phyloP scores from a whole-genome alignment of 2,888 invertebrate genomes.

The Dione vanillae region DNA sequence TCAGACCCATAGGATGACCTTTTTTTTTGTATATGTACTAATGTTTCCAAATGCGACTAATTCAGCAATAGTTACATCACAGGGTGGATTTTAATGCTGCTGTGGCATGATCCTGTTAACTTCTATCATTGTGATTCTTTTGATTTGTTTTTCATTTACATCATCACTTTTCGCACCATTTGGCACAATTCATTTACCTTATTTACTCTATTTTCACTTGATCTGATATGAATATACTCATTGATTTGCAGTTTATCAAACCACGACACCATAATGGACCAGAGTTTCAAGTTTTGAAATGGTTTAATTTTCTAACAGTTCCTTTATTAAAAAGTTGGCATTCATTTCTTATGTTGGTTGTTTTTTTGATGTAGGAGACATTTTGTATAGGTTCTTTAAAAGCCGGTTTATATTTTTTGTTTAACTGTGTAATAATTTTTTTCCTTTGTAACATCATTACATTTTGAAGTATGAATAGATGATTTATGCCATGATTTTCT shows the following conservation, averaged over 20 bases:
- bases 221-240: slow-evolving; percentile 70
- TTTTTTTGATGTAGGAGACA: slow-evolving; percentile 63
- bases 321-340: slow-evolving; percentile 51
- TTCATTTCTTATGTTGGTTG: slow-evolving; percentile 50
- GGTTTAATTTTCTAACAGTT: slow-evolving; percentile 39
- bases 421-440: slow-evolving; percentile 60
- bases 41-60: slow-evolving; percentile 96
- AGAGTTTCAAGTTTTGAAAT: slow-evolving; percentile 50
- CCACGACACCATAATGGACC: slow-evolving; percentile 70
- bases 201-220: slow-evolving; percentile 44
- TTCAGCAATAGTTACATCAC: slow-evolving; percentile 97
- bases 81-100: slow-evolving; percentile 89
- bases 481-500: slow-evolving; percentile 51
- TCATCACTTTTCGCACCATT: slow-evolving; percentile 68
- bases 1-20: slow-evolving; percentile 99
- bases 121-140: slow-evolving; percentile 61
- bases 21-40: slow-evolving; percentile 98
- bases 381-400: slow-evolving; percentile 83
- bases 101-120: slow-evolving; percentile 87
- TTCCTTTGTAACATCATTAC: slow-evolving; percentile 63
- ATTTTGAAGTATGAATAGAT: slow-evolving; percentile 56
- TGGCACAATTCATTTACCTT: slow-evolving; percentile 55
- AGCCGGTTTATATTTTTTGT: slow-evolving; percentile 72
- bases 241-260: slow-evolving; percentile 75
- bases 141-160: slow-evolving; percentile 51